phyloP scores from a whole-genome alignment of 2,888 invertebrate genomes.

The Andrena haemorrhoa region DNA sequence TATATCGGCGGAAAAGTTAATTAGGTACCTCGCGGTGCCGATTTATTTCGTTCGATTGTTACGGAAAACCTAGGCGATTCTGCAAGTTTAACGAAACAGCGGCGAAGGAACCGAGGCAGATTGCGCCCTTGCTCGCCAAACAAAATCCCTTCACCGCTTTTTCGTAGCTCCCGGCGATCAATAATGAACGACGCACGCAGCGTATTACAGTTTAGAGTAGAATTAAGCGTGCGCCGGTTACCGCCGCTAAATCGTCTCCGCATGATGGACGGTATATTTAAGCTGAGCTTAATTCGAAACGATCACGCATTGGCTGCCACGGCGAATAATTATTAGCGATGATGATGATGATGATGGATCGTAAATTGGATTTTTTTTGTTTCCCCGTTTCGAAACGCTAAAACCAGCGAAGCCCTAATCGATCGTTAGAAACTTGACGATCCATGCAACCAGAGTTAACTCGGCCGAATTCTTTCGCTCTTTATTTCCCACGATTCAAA shows the following conservation, averaged over 20 bases:
- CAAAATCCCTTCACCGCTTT: neutral
- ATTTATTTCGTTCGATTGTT: constrained; percentile 6
- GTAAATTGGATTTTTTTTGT: constrained; percentile 29
- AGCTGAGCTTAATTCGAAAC: constrained; percentile 52
- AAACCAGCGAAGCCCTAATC: neutral
- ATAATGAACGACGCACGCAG: constrained; percentile 2
- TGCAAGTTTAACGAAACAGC: neutral
- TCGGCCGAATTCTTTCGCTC: neutral
- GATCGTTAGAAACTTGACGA: no score
- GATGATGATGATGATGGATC: constrained; percentile 40
- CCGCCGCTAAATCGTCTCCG: constrained; percentile 35
- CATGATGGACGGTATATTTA: constrained; percentile 39
- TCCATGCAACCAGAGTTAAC: neutral
- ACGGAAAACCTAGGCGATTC: neutral
- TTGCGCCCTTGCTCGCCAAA: neutral
- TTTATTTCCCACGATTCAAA: neutral
- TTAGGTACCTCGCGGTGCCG: neutral
- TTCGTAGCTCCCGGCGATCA: neutral
- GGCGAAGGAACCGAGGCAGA: neutral
- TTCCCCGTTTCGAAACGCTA: neutral
- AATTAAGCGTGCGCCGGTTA: constrained; percentile 41
- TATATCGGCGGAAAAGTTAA: neutral
- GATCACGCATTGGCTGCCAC: constrained; percentile 47
- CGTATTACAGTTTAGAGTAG: constrained; percentile 33
- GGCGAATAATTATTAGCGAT: constrained; percentile 52